Evolutionary conservation across 2,113 vertebrate species (phyloP).

Genomic region (Indicator maculatus): DNA sequence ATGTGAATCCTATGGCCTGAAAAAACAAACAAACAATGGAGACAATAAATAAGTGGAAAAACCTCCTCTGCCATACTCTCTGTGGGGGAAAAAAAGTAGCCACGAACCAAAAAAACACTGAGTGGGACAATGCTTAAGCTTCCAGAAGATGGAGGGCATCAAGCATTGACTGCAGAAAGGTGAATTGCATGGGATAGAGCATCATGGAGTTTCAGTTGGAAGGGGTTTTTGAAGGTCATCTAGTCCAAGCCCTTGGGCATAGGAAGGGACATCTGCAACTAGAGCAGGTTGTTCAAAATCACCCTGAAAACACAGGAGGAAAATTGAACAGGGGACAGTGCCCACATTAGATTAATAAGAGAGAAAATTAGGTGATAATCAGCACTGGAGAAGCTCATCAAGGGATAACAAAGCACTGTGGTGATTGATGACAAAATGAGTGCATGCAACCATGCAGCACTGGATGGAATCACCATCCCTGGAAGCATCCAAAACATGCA

Average conservation of each 20-base stretch:
- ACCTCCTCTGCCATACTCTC: not conserved
- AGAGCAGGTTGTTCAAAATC: not conserved
- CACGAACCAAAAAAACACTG: not conserved
- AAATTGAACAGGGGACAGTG: not conserved
- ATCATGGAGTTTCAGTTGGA: not conserved
- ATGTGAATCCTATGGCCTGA: not conserved
- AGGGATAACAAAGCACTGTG: not conserved
- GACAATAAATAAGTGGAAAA: not conserved
- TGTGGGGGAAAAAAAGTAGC: not conserved
- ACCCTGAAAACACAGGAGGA: not conserved
- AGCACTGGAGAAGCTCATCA: not conserved
- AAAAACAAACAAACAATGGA: not conserved
- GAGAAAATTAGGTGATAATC: not conserved
- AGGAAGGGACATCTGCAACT: not conserved
- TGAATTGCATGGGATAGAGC: not conserved
- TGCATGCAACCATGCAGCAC: no score
- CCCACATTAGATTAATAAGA: not conserved
- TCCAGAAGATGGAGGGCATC: not conserved
- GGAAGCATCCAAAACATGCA: no score
- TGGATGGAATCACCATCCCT: no score
- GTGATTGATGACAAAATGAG: not conserved
- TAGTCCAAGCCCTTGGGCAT: not conserved
- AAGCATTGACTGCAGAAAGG: not conserved
- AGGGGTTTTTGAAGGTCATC: not conserved
- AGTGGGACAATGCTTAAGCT: accelerated